phyloP scores from a whole-genome alignment of 2,113 vertebrate species.

The Centropristis striata region DNA sequence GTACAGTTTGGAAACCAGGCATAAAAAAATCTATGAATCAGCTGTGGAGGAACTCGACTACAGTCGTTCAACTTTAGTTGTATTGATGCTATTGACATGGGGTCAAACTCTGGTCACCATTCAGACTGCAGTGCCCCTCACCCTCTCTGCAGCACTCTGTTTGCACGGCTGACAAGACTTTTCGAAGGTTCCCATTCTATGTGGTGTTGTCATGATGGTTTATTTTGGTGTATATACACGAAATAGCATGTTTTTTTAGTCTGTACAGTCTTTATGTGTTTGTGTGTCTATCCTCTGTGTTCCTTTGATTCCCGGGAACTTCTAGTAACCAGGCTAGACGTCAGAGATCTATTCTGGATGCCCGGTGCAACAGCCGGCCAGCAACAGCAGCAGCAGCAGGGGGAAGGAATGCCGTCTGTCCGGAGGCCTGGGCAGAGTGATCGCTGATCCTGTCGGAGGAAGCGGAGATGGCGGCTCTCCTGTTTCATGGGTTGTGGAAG shows the following conservation, averaged over 20 bases:
- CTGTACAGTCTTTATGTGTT: not conserved
- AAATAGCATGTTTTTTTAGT: slow-evolving; percentile 30
- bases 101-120: slow-evolving; percentile 63
- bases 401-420: slow-evolving; percentile 81
- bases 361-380: slow-evolving; percentile 82
- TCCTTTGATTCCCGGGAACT: slow-evolving; percentile 79
- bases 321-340: slow-evolving; percentile 83
- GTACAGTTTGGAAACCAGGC: not conserved
- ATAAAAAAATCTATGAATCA: not conserved
- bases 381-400: slow-evolving; percentile 80
- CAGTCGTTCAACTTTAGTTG: slow-evolving; percentile 7
- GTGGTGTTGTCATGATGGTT: not conserved
- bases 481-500: slow-evolving; percentile 78
- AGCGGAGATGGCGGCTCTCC: slow-evolving; percentile 82
- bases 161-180: slow-evolving; percentile 18
- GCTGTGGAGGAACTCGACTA: not conserved
- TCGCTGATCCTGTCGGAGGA: slow-evolving; percentile 81
- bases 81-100: slow-evolving; percentile 60
- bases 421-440: slow-evolving; percentile 65
- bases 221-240: slow-evolving; percentile 12
- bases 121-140: not conserved
- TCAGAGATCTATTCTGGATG: slow-evolving; percentile 86
- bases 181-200: slow-evolving; percentile 10
- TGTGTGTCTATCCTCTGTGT: slow-evolving; percentile 61
- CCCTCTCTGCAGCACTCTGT: not conserved